phyloP scores from a whole-genome alignment of 2,888 invertebrate genomes.

The Holacanthella duospinosa region DNA sequence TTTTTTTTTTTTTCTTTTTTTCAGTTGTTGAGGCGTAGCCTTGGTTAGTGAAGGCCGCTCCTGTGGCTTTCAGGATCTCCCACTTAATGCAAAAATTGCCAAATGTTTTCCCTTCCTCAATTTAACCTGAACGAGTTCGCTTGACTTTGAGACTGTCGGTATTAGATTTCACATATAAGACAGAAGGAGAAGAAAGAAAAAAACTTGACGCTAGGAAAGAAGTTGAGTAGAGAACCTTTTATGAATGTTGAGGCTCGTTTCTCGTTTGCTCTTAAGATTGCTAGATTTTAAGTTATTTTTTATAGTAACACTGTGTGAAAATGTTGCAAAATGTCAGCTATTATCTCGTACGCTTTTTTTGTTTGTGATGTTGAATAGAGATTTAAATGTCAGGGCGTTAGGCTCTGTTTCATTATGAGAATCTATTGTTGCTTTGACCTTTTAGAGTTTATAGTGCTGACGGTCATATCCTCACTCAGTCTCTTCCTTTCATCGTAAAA shows the following conservation, averaged over 20 bases:
- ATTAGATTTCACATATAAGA: too few species aligned
- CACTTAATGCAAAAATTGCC: background rate
- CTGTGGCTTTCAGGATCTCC: background rate
- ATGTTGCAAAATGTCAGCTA: background rate
- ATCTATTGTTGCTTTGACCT: background rate
- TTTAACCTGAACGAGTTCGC: too few species aligned
- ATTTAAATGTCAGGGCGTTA: background rate
- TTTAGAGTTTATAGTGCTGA: background rate
- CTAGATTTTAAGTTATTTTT: background rate
- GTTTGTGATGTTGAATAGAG: background rate
- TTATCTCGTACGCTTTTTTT: background rate
- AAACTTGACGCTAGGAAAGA: too few species aligned
- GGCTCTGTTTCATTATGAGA: background rate
- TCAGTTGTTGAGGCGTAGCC: conserved; percentile 12
- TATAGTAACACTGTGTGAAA: background rate
- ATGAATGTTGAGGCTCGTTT: background rate
- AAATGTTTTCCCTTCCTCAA: too few species aligned
- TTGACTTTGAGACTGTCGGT: too few species aligned
- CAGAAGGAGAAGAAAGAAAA: too few species aligned
- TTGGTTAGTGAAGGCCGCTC: conserved; percentile 9
- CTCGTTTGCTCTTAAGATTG: background rate
- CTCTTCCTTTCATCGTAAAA: too few species aligned
- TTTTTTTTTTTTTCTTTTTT: too few species aligned
- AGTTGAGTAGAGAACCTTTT: background rate
- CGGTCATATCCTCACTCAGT: too few species aligned